These are phyloP conservation scores for Tholera decimalis DNA, from an alignment of 2,888 invertebrate genomes.

Conservation along the genomic window DNA sequence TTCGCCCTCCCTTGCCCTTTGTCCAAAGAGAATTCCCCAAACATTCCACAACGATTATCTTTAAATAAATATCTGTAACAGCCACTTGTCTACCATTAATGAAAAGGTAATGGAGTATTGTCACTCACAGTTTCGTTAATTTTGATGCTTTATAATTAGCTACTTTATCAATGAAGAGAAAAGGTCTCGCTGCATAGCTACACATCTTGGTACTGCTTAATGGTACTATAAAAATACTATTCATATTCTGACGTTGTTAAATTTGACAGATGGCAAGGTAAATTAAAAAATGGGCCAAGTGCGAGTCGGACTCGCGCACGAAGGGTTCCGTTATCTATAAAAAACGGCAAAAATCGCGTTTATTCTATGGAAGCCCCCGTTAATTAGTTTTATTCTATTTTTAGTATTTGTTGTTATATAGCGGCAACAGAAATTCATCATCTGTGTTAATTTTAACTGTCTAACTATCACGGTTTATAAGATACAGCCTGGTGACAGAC, in stretches of 20 bases:
- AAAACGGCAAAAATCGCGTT: too few relatives aligned
- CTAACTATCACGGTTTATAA: too few relatives aligned
- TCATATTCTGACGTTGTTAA: background rate
- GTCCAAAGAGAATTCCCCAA: constrained; percentile 63
- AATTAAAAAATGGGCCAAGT: too few relatives aligned
- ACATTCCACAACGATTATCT: constrained; percentile 70
- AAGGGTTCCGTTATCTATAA: too few relatives aligned
- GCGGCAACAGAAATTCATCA: too few relatives aligned
- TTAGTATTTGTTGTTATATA: too few relatives aligned
- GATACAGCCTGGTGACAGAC: too few relatives aligned
- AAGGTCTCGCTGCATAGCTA: background rate
- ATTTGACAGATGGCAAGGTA: background rate
- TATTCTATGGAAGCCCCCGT: too few relatives aligned
- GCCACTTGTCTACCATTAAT: constrained; percentile 33
- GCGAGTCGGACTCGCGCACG: too few relatives aligned
- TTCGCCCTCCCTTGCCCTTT: constrained; percentile 70
- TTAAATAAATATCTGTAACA: constrained; percentile 58
- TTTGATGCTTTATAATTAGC: constrained; percentile 5
- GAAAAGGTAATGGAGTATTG: constrained; percentile 8
- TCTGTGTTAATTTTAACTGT: too few relatives aligned
- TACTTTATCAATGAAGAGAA: background rate
- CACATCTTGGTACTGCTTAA: background rate
- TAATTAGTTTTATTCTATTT: too few relatives aligned
- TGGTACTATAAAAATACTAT: background rate
- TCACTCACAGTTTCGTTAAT: background rate